These are phyloP conservation scores for Cistogaster globosa DNA, from an alignment of 2,888 invertebrate species.

Conservation along the genomic window DNA sequence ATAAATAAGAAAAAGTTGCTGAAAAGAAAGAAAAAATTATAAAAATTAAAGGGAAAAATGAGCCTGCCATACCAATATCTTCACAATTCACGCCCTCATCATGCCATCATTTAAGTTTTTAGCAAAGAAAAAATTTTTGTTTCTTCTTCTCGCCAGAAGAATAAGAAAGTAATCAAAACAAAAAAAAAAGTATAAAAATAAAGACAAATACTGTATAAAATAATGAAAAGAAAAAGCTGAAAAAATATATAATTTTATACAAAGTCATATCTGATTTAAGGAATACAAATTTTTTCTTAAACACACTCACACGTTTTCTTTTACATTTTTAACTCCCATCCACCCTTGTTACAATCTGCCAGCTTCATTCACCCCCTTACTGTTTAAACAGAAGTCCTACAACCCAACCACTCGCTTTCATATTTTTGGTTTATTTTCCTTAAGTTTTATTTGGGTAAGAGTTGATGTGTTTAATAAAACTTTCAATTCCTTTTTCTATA, in stretches of 20 bases:
- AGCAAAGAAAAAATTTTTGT: constrained; percentile 24
- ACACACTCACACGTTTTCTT: constrained; percentile 51
- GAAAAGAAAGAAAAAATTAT: constrained; percentile 41
- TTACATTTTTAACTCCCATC: constrained; percentile 64
- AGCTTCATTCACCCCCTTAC: constrained; percentile 60
- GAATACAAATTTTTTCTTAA: constrained; percentile 80
- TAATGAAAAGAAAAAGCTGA: constrained; percentile 57
- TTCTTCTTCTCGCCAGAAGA: constrained; percentile 24
- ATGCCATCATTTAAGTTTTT: constrained; percentile 44
- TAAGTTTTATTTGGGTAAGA: constrained; percentile 60
- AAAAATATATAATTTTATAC: constrained; percentile 75
- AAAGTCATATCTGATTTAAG: constrained; percentile 82
- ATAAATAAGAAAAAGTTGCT: constrained; percentile 58
- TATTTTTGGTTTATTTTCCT: constrained; percentile 57
- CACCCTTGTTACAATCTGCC: constrained; percentile 58
- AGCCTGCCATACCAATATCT: constrained; percentile 67
- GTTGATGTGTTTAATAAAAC: constrained; percentile 77
- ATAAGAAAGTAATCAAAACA: constrained; percentile 24
- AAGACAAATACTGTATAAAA: constrained; percentile 69
- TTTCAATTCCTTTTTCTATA: constrained; percentile 80
- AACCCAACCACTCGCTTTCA: constrained; percentile 71
- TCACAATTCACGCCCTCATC: constrained; percentile 67
- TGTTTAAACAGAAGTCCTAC: constrained; percentile 61
- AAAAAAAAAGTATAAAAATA: constrained; percentile 38
- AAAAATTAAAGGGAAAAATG: constrained; percentile 66